Percentiles rank a stretch among this genome's conserved stretches.
Conservation (phyloP, 2,888 invertebrate genomes). For the Boloria euphrosyne region DNA sequence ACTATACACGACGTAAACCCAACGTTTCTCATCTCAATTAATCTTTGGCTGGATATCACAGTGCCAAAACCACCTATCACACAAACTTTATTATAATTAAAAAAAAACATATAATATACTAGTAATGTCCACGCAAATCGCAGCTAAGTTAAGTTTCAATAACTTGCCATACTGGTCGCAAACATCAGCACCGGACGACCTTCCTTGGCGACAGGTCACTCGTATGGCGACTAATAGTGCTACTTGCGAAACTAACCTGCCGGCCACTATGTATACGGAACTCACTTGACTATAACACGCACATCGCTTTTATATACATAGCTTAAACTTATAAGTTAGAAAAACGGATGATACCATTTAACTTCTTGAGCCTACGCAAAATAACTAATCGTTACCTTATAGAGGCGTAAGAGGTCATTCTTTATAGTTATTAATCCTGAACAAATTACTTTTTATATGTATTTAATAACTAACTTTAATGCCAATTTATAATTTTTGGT, state of each 20-base stretch:
- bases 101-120: background rate
- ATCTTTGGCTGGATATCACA: too few relatives aligned
- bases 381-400: too few relatives aligned
- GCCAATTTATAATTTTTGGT: too few relatives aligned
- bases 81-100: background rate
- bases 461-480: too few relatives aligned
- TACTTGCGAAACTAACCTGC: slow-evolving; percentile 48
- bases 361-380: too few relatives aligned
- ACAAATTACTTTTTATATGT: too few relatives aligned
- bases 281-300: background rate
- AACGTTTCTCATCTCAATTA: too few relatives aligned
- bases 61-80: too few relatives aligned
- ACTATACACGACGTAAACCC: too few relatives aligned
- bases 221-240: slow-evolving; percentile 60
- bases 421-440: too few relatives aligned
- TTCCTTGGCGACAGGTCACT: slow-evolving; percentile 74
- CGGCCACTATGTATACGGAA: slow-evolving; percentile 28
- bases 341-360: too few relatives aligned
- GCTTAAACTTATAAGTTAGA: slow-evolving; percentile 7
- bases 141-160: slow-evolving; percentile 48
- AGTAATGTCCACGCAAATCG: slow-evolving; percentile 36
- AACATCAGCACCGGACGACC: slow-evolving; percentile 70
- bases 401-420: too few relatives aligned
- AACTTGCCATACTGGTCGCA: slow-evolving; percentile 67
- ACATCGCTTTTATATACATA: background rate